Conservation (phyloP, 2,888 invertebrate genomes). For the Synanthedon vespiformis region DNA sequence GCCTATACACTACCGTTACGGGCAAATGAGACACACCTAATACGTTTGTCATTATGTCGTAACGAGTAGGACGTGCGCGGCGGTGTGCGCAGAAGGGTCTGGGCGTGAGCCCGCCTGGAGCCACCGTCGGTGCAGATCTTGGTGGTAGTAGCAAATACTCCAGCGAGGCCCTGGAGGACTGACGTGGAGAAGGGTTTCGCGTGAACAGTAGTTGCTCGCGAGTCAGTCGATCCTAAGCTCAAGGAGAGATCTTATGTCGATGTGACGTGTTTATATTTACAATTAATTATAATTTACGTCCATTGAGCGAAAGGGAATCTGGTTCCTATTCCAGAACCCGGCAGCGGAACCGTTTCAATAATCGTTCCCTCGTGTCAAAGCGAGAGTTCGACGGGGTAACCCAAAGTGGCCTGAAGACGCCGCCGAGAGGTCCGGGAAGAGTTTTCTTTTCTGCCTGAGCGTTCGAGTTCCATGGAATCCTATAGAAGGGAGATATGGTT, state of each 20-base stretch:
- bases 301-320: not conserved
- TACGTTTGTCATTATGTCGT: constrained; percentile 50
- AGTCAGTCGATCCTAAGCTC: not conserved
- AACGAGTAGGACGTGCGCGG: constrained; percentile 66
- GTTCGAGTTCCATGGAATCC: not conserved
- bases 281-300: not conserved
- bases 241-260: not conserved
- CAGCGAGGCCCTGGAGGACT: not conserved
- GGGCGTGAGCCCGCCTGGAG: not conserved
- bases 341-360: not conserved
- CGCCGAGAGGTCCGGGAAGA: not conserved
- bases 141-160: constrained; percentile 1
- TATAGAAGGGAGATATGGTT: not conserved
- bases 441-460: not conserved
- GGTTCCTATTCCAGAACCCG: not conserved
- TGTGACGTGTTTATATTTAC: not conserved
- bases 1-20: not conserved
- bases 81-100: not conserved
- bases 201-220: not conserved
- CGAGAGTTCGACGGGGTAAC: not conserved
- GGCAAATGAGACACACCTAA: not conserved
- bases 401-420: not conserved
- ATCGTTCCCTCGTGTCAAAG: not conserved
- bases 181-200: not conserved
- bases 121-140: constrained; percentile 1